phyloP scores from a whole-genome alignment of 2,888 invertebrate species.

The Pristionchus fissidentatus region DNA sequence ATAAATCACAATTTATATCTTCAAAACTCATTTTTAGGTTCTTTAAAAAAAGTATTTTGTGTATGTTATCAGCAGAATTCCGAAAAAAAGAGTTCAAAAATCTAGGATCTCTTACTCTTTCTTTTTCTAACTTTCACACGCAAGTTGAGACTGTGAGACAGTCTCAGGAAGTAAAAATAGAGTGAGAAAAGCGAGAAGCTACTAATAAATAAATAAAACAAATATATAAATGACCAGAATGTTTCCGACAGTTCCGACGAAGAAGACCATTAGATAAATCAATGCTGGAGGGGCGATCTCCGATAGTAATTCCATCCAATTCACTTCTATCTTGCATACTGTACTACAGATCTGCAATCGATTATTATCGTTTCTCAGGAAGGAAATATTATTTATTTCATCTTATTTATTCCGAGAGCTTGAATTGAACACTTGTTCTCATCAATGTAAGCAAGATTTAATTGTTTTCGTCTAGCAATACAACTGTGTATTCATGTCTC shows the following conservation, averaged over 20 bases:
- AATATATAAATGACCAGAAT: conserved; percentile 55
- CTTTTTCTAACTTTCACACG: neutral
- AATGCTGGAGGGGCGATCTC: conserved; percentile 67
- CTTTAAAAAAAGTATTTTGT: neutral
- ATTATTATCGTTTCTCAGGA: neutral
- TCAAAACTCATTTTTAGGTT: no score
- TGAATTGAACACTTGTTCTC: neutral
- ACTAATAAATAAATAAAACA: neutral
- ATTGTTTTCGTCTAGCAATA: neutral
- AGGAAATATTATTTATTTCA: neutral
- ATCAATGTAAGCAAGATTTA: neutral
- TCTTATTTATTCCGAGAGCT: neutral
- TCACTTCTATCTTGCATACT: neutral
- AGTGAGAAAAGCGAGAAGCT: neutral
- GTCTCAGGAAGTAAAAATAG: neutral
- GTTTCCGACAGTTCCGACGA: conserved; percentile 68
- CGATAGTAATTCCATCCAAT: conserved; percentile 27
- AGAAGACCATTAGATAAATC: conserved; percentile 64
- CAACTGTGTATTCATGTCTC: neutral
- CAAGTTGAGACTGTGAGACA: neutral
- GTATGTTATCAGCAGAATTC: neutral
- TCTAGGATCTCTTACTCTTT: neutral
- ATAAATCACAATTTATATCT: neutral
- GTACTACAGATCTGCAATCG: neutral
- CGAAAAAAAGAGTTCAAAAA: no score